phyloP scores from a whole-genome alignment of 2,113 vertebrate species.

The Caracal caracal region DNA sequence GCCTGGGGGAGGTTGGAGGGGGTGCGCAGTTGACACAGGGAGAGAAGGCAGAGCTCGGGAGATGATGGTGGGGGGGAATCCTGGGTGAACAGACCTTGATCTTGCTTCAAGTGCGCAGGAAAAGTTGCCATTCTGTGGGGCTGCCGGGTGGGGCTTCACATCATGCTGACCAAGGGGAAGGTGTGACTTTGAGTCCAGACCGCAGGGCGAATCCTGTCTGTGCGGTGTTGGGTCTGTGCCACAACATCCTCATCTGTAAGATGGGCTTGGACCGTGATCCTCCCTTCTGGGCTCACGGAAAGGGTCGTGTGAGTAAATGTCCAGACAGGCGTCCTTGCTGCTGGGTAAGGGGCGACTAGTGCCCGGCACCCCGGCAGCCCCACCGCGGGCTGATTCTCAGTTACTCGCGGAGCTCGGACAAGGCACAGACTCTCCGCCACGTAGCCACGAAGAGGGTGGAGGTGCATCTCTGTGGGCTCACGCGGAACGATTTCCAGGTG shows the following conservation, averaged over 20 bases:
- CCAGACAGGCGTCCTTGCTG: not conserved
- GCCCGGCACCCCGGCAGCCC: rapidly evolving
- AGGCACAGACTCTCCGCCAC: too few species aligned
- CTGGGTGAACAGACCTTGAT: not conserved
- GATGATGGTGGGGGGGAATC: not conserved
- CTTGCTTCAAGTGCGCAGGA: too few species aligned
- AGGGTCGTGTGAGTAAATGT: not conserved
- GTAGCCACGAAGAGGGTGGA: not conserved
- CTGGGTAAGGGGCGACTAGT: rapidly evolving
- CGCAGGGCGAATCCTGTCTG: not conserved
- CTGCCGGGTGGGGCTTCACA: rapidly evolving
- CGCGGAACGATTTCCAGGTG: rapidly evolving
- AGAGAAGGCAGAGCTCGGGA: not conserved
- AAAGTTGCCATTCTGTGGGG: not conserved
- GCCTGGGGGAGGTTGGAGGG: not conserved
- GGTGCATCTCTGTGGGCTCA: rapidly evolving
- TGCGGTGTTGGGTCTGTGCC: not conserved
- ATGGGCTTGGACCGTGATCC: not conserved
- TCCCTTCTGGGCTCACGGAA: not conserved
- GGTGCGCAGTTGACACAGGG: too few species aligned
- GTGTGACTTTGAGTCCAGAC: not conserved
- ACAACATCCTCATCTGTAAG: not conserved
- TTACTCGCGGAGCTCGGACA: not conserved
- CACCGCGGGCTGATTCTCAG: not conserved
- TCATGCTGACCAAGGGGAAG: not conserved